Conservation (phyloP, 1,140 invertebrate genomes). For the Ceratitis capitata region DNA sequence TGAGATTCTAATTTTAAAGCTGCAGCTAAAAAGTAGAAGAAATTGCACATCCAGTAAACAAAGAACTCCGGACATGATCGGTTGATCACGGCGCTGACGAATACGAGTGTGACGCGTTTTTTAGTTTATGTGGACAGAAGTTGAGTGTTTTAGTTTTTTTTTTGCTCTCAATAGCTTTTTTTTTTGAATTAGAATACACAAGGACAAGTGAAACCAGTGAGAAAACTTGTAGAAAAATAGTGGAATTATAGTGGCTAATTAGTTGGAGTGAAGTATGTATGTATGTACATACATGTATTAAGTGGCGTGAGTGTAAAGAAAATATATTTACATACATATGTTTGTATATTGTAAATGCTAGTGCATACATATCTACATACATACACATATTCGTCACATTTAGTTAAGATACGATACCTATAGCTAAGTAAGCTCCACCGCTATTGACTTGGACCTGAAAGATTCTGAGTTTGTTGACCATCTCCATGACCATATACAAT, state of each 20-base stretch:
- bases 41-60: constrained; percentile 33
- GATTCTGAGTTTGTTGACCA: too few relatives aligned
- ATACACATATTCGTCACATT: too few relatives aligned
- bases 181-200: not conserved
- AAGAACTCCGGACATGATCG: constrained; percentile 32
- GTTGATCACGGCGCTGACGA: not conserved
- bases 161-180: not conserved
- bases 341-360: not conserved
- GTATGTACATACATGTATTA: not conserved
- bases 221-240: too few relatives aligned
- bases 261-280: not conserved
- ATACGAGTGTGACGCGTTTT: too few relatives aligned
- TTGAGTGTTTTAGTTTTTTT: not conserved
- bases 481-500: too few relatives aligned
- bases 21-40: constrained; percentile 30
- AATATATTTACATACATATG: not conserved
- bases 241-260: too few relatives aligned
- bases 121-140: not conserved
- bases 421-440: too few relatives aligned
- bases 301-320: too few relatives aligned
- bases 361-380: not conserved
- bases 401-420: too few relatives aligned
- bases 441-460: too few relatives aligned
- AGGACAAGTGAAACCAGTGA: not conserved
- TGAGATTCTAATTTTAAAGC: constrained; percentile 35